Evolutionary conservation across 2,888 invertebrate genomes (phyloP).

Genomic region (Drosophila austrosaltans): DNA sequence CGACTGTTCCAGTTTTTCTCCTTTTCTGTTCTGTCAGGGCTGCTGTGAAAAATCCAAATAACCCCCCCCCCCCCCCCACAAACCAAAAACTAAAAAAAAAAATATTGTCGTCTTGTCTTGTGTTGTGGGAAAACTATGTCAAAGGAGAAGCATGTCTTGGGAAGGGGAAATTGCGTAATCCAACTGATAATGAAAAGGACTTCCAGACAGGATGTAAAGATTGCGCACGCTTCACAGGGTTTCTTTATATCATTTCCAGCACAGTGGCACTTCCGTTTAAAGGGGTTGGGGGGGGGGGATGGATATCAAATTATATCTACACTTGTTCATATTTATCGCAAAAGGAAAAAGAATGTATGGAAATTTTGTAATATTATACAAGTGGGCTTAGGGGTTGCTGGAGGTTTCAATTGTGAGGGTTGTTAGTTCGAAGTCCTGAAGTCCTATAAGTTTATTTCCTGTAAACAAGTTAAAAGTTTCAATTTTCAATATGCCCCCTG

Average conservation of each 20-base stretch:
- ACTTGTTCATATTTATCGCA: conserved; percentile 23
- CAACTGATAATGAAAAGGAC: conserved; percentile 64
- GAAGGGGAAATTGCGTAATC: conserved; percentile 67
- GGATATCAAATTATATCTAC: conserved; percentile 60
- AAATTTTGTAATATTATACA: conserved; percentile 13
- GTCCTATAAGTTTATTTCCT: conserved; percentile 30
- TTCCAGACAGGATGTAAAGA: conserved; percentile 61
- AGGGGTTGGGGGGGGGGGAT: neutral
- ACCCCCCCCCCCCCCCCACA: neutral
- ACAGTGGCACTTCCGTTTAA: conserved; percentile 60
- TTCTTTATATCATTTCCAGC: conserved; percentile 25
- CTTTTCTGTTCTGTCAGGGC: conserved; percentile 6
- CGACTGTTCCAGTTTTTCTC: conserved; percentile 77
- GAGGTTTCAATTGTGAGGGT: neutral
- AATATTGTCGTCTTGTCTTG: conserved; percentile 10
- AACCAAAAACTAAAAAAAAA: neutral
- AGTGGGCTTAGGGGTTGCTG: conserved; percentile 47
- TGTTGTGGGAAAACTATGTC: conserved; percentile 64
- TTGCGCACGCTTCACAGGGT: conserved; percentile 60
- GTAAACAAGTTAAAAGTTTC: conserved; percentile 34
- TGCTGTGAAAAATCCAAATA: conserved; percentile 10
- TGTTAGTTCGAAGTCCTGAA: neutral
- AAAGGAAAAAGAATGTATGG: conserved; percentile 2
- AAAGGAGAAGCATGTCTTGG: conserved; percentile 33
- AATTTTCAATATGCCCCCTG: conserved; percentile 26